Conservation (phyloP, 2,113 vertebrate genomes). For the Catharus bicknelli region DNA sequence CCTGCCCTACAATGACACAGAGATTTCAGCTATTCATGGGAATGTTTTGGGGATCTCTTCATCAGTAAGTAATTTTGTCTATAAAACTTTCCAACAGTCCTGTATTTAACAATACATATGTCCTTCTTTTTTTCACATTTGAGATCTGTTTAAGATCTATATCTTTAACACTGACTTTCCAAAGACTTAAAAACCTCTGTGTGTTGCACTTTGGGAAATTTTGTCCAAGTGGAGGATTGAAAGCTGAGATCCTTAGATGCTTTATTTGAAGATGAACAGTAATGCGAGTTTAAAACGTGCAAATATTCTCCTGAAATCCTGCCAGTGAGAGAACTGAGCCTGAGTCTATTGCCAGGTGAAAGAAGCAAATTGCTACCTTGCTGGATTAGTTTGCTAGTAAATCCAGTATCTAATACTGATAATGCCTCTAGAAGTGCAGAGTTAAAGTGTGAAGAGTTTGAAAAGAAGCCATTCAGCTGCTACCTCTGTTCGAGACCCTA, state of each 20-base stretch:
- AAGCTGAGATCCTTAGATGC: neutral
- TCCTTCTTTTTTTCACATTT: neutral
- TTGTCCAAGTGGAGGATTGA: neutral
- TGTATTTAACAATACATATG: neutral
- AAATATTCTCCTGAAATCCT: neutral
- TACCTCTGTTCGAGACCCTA: neutral
- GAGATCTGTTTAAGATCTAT: neutral
- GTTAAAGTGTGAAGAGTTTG: neutral
- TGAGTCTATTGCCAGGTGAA: neutral
- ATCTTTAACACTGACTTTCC: neutral
- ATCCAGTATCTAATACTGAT: neutral
- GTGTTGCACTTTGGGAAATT: neutral
- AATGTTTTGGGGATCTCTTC: neutral
- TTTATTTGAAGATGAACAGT: neutral
- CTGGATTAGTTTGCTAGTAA: neutral
- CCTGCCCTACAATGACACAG: neutral
- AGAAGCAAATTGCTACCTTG: neutral
- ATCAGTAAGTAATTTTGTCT: neutral
- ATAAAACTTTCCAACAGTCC: neutral
- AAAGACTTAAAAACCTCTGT: neutral
- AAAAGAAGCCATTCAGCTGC: neutral
- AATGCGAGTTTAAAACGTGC: neutral
- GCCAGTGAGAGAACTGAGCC: neutral
- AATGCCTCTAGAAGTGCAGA: neutral
- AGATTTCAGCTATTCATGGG: neutral